Evolutionary conservation across 2,113 vertebrate species (phyloP), one percentile per base, ranked within the genome.

Genomic region (Callipepla squamata): DNA sequence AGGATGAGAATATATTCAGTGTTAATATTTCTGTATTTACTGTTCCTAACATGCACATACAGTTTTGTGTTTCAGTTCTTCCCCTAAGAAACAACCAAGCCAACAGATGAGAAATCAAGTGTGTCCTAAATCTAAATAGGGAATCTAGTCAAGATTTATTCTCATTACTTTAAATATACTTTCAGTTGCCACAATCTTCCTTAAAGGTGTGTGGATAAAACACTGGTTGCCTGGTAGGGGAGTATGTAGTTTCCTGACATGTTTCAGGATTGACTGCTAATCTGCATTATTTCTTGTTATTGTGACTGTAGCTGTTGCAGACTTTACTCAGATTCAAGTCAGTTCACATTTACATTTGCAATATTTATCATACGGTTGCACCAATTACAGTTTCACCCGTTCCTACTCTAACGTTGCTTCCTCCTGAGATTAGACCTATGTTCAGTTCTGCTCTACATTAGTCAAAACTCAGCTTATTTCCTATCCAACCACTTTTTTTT

Each of bases 311-410:
- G 61, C 81, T 3, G 0, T 51, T 26, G 38, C 13, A 16, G 12
- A 9, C 32, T 4, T 1, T 75, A 19, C 62, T 84, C 51, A 80
- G 21, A 58, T 5, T 40, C 12, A 40, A 89, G 17, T 3, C 66
- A 23, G 9, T 72, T 62, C 16, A 63, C 3, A 18, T 70, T 50
- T 73, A 19, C 23, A 51, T 55, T 67, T 26, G 48, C 18, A 65
- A 10, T 42, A 67, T 16, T 26, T 3, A 4, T 4, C 30, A 4
- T 0, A 1, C 25, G 32, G 4, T 42, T 67, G 21, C 40, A 81
- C 21, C 32, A 61, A 13, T 13, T 13, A 51, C 5, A 51, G 25
- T 28, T 63, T 87, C 74, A 26, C 12, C 28, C 45, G 34, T 34
- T 17, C 9, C 7, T 73, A 62, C n/a, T 17, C 4, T 36, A 57